Evolutionary conservation across 2,113 vertebrate species (phyloP).

Genomic region (Centropristis striata): DNA sequence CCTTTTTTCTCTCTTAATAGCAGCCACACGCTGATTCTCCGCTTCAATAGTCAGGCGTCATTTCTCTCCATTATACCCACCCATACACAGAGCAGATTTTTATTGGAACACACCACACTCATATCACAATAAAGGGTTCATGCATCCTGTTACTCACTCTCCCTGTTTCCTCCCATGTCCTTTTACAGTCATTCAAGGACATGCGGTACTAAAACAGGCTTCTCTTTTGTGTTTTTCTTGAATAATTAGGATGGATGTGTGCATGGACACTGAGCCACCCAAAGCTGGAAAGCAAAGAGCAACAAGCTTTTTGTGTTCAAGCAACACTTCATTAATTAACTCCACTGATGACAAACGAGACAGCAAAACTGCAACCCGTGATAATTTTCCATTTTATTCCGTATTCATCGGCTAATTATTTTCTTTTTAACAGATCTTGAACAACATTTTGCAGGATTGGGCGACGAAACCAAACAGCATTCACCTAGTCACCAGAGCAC

Average conservation of each 20-base stretch:
- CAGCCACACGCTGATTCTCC: slow-evolving; percentile 57
- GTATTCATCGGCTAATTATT: neutral
- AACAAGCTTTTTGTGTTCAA: neutral
- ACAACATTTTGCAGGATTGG: too few relatives aligned
- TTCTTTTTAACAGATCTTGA: too few relatives aligned
- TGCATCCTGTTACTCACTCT: neutral
- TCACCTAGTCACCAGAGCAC: too few relatives aligned
- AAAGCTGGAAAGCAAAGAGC: neutral
- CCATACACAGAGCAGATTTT: slow-evolving; percentile 30
- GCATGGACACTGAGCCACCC: neutral
- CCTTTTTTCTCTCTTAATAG: slow-evolving; percentile 65
- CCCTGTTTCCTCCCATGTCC: slow-evolving; percentile 2
- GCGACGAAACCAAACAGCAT: too few relatives aligned
- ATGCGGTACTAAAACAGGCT: neutral
- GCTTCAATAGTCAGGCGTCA: slow-evolving; percentile 83
- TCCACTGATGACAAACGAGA: neutral
- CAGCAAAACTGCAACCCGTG: neutral
- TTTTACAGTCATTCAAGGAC: slow-evolving; percentile 55
- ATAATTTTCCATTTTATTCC: neutral
- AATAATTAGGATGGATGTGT: neutral
- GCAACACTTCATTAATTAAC: neutral
- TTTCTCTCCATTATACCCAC: slow-evolving; percentile 83
- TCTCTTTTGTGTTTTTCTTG: neutral
- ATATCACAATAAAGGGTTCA: slow-evolving; percentile 21
- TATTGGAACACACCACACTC: slow-evolving; percentile 14